A percentile compares a stretch with the other conserved stretches of the same genome.
These are phyloP conservation scores for Orchesellides sinensis DNA, from an alignment of 2,888 invertebrate species.

Conservation along the genomic window DNA sequence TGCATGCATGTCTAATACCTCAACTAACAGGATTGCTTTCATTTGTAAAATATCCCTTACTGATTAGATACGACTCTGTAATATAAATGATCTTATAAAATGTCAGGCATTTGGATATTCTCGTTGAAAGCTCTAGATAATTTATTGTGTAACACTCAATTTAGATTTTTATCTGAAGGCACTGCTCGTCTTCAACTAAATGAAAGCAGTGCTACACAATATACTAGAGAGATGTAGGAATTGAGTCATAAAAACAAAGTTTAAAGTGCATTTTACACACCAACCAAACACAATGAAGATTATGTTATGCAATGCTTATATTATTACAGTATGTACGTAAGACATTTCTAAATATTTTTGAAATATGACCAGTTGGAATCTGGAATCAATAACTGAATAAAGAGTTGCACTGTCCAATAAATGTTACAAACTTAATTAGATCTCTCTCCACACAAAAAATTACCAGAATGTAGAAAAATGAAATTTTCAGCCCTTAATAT, in stretches of 20 bases:
- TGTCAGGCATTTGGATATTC: constrained; percentile 43
- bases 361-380: background rate
- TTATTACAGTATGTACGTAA: background rate
- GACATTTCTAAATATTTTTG: background rate
- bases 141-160: constrained; percentile 73
- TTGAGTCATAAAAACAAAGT: constrained; percentile 12
- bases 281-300: background rate
- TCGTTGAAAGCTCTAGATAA: constrained; percentile 64
- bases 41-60: constrained; percentile 44
- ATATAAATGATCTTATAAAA: constrained; percentile 60
- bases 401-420: no score
- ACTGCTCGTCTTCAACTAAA: background rate
- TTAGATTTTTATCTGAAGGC: constrained; percentile 72
- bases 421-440: no score
- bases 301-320: background rate
- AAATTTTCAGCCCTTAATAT: no score
- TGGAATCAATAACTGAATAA: background rate
- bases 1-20: background rate
- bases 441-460: no score
- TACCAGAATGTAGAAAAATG: background rate
- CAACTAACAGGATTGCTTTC: constrained; percentile 42
- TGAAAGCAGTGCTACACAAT: background rate
- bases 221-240: background rate
- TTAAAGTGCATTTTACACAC: no score
- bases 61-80: constrained; percentile 59